Percentiles rank a stretch among this genome's conserved stretches.
Evolutionary conservation across 2,113 vertebrate species (phyloP).

Genomic region (Pygathrix nemaeus): DNA sequence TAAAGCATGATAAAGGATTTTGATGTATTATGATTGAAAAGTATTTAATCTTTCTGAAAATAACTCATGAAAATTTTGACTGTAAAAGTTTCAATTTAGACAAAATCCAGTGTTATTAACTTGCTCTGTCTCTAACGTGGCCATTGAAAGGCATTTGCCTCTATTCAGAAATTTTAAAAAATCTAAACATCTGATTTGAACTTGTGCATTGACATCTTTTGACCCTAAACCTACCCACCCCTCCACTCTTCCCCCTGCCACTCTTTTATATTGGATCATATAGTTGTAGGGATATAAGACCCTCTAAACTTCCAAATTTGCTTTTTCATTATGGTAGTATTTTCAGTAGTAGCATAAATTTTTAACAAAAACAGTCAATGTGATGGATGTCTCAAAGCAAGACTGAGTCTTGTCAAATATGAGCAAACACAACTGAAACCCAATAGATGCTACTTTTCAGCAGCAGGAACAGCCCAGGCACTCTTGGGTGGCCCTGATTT

Average conservation of each 20-base stretch:
- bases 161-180: not conserved
- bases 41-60: not conserved
- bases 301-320: not conserved
- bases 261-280: not conserved
- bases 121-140: not conserved
- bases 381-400: not conserved
- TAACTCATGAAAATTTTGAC: not conserved
- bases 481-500: not conserved
- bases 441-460: not conserved
- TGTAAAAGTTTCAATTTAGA: constrained; percentile 9
- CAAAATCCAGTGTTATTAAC: not conserved
- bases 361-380: not conserved
- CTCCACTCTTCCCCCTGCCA: fast-evolving
- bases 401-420: not conserved
- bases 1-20: not conserved
- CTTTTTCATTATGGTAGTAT: not conserved
- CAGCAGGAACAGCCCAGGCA: not conserved
- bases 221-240: not conserved
- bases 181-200: not conserved
- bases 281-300: not conserved
- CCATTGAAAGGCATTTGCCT: not conserved
- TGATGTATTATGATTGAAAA: not conserved
- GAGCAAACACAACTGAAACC: not conserved
- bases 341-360: not conserved
- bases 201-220: constrained; percentile 2